Evolutionary conservation across 2,797 vertebrate species (phyloP).

Genomic region (Arctocebus calabarensis): DNA sequence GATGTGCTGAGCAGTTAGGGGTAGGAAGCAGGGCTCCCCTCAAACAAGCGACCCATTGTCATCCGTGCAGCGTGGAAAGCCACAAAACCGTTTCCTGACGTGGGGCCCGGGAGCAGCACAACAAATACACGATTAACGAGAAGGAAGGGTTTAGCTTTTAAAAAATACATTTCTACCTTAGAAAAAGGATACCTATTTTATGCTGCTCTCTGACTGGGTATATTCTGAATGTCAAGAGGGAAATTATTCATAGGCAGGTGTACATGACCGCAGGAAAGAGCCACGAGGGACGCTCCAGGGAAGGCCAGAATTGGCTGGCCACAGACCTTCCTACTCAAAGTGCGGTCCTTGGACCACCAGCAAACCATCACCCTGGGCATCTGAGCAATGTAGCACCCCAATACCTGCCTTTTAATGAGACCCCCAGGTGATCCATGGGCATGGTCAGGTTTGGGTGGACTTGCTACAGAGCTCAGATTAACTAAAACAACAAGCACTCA

Average conservation of each 20-base stretch:
- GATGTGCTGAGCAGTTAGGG: neutral
- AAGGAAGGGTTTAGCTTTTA: neutral
- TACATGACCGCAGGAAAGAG: neutral
- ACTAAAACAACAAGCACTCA: neutral
- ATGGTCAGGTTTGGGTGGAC: rapidly evolving
- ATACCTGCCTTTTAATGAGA: neutral
- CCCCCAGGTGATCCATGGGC: rapidly evolving
- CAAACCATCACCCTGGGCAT: rapidly evolving
- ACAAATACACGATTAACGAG: rapidly evolving
- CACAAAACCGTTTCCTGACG: rapidly evolving
- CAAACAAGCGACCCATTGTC: rapidly evolving
- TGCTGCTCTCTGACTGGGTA: neutral
- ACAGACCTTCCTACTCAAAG: no score
- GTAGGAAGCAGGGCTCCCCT: neutral
- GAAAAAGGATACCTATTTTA: neutral
- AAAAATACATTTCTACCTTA: neutral
- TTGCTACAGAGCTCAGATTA: neutral
- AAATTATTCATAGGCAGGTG: neutral
- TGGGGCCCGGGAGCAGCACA: rapidly evolving
- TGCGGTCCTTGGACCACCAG: rapidly evolving
- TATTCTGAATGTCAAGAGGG: neutral
- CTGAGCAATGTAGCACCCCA: rapidly evolving
- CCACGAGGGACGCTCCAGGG: rapidly evolving
- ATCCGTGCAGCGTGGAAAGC: rapidly evolving
- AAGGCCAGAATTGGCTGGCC: neutral